Conservation (phyloP, 2,888 invertebrate genomes). For the Caenorhabditis auriculariae region DNA sequence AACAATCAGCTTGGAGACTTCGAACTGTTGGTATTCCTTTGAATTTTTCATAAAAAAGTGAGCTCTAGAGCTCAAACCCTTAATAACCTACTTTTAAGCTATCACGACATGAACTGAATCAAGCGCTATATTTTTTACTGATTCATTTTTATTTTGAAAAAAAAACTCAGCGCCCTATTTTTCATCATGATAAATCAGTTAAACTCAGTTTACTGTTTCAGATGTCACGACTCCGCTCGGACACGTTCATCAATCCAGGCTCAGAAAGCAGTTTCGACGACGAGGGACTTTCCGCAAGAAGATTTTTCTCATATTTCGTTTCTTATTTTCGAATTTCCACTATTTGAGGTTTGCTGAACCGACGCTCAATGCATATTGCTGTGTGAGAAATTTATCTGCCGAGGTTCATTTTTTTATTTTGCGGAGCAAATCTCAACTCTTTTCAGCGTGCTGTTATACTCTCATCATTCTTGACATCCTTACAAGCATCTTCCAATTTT, state of each 20-base stretch:
- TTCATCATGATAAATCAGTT: too few species aligned
- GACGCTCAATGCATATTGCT: constrained; percentile 18
- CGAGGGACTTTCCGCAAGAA: constrained; percentile 17
- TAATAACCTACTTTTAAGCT: too few species aligned
- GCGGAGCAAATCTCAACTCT: neutral
- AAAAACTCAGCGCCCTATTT: too few species aligned
- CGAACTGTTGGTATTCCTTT: too few species aligned
- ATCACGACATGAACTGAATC: too few species aligned
- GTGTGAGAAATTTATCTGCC: constrained; percentile 12
- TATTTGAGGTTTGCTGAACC: constrained; percentile 7
- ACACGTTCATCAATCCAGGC: constrained; percentile 32
- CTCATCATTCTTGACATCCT: constrained; percentile 9
- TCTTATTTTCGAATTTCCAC: neutral
- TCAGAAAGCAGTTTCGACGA: constrained; percentile 35
- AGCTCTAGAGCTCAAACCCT: too few species aligned
- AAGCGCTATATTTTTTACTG: too few species aligned
- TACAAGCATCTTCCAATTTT: constrained; percentile 17
- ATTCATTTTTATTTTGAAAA: too few species aligned
- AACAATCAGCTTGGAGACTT: too few species aligned
- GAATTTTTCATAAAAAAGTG: too few species aligned
- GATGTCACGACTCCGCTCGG: constrained; percentile 31
- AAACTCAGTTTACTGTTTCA: too few species aligned
- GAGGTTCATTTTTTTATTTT: constrained; percentile 8
- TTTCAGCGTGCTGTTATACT: constrained; percentile 17
- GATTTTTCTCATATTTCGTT: too few species aligned